Base-by-base conservation (phyloP, 2,113 vertebrate species). In the Podarcis raffonei region DNA sequence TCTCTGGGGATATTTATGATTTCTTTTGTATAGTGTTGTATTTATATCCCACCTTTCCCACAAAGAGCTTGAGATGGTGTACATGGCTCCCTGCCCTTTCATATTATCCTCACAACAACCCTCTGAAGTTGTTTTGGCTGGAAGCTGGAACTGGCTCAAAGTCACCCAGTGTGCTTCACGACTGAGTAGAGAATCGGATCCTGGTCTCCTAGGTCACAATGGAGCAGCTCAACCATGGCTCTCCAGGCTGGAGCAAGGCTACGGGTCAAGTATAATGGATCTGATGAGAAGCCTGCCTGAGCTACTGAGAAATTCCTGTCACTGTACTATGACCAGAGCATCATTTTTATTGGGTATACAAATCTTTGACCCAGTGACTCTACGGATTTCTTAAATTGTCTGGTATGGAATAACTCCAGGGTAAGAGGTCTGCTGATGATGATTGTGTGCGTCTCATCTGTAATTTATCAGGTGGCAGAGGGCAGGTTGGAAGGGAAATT, bases 401-500 rank as follows among this genome's bases (percentile, higher is more conserved):
- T 83, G 27, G 72, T n/a, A 71, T 72, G 39, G 8, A 39, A 22
- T 83, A 53, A 69, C 9, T 35, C 42, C 12, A 42, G 30, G 74
- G 16, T 22, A 77, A 65, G 57, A 77, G 59, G 18, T 8, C 2
- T 78, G 35, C 74, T 42, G 86, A 89, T 83, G 94, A 53, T 42
- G 79, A 72, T 32, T 81, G 0, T 0, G 71, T 2, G 91, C 81
- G 86, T 87, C 88, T 89, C 37, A 91, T 90, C 91, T 75, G 74
- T 89, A 90, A 90, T 84, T 25, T 75, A 91, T 90, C 82, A 53
- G 48, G 48, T 53, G 48, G 48, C 11, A 11, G 48, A 53, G 48
- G 93, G 87, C 83, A 88, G 71, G 90, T 89, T 83, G 22, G n/a
- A 85, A 69, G 80, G 48, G 48, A 53, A 85, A 23, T 25, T 66